Evolutionary conservation across 2,888 invertebrate genomes (phyloP), one percentile per base, ranked within the genome.

Genomic region (Cephus spinipes): DNA sequence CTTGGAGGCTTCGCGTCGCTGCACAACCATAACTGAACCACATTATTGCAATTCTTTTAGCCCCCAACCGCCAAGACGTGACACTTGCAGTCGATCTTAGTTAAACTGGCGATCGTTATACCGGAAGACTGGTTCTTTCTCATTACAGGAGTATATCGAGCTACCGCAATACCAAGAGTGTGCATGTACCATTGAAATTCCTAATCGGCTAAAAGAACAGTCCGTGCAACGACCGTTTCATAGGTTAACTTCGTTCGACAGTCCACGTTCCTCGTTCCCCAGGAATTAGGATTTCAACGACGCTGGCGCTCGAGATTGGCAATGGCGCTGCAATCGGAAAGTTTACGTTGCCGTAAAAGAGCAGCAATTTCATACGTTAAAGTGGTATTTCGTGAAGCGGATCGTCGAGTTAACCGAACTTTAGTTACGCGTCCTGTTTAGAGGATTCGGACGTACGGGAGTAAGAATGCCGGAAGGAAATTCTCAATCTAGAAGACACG

Each of bases 1-100:
- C 88, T 88, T 87, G 88, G 81, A 77, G 77, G 83, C 79, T 84
- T 84, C 81, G 80, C 85, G 84, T 81, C 82, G 79, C 77, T 84
- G 86, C 83, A 79, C 80, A 81, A 79, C 84, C 80, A 83, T 81
- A 81, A 86, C 81, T 82, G 84, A 84, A 79, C 78, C 81, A 80
- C 81, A 80, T 82, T 80, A 82, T 79, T 78, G 83, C 84, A 82
- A 84, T 83, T 83, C 82, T 83, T 85, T 85, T 82, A 79, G 81
- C 77, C 77, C 73, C 77, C 80, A 77, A 80, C 81, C 78, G 79
- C 68, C 68, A 71, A 78, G 75, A 80, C 82, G 81, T 73, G 82
- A 81, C 83, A 80, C 36, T 55, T 55, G 6, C 55, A 55, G 55
- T 55, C 55, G 55, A 55, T 55, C 55, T 55, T 55, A 55, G 55